Conservation (phyloP, 2,888 invertebrate species). For the Lochmaea capreae region DNA sequence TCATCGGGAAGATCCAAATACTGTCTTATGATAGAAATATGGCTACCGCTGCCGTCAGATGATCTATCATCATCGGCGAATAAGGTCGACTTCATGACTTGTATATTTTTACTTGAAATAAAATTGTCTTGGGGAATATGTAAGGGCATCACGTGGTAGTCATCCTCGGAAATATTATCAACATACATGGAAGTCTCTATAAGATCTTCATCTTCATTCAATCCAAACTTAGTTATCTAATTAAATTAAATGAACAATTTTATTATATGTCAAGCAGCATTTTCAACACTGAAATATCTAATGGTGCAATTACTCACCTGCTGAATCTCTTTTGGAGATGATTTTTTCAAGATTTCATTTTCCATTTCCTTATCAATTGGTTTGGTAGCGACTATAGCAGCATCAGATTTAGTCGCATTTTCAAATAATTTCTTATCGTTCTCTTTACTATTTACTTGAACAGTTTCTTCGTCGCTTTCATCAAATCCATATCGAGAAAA, state of each 20-base stretch:
- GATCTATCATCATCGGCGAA: constrained; percentile 54
- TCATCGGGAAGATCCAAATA: constrained; percentile 52
- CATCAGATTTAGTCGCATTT: constrained; percentile 20
- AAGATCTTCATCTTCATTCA: constrained; percentile 50
- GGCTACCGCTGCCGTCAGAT: constrained; percentile 50
- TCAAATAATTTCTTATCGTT: constrained; percentile 32
- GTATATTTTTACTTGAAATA: constrained; percentile 49
- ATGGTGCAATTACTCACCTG: constrained; percentile 21
- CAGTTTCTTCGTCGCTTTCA: constrained; percentile 86
- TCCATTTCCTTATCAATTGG: constrained; percentile 25
- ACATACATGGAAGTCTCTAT: constrained; percentile 54
- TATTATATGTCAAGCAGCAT: no score
- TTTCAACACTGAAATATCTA: background rate
- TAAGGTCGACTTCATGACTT: constrained; percentile 54
- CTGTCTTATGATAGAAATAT: constrained; percentile 50
- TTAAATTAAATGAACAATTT: background rate
- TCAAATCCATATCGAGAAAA: constrained; percentile 91
- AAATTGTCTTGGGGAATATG: constrained; percentile 46
- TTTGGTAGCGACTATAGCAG: constrained; percentile 2
- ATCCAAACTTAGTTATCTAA: constrained; percentile 38
- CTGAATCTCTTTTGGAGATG: constrained; percentile 18
- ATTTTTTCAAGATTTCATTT: constrained; percentile 27
- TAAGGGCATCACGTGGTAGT: constrained; percentile 44
- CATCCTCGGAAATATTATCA: constrained; percentile 53
- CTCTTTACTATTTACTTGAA: constrained; percentile 35